Conservation (phyloP, 2,888 invertebrate species). For the Endomychus coccineus region DNA sequence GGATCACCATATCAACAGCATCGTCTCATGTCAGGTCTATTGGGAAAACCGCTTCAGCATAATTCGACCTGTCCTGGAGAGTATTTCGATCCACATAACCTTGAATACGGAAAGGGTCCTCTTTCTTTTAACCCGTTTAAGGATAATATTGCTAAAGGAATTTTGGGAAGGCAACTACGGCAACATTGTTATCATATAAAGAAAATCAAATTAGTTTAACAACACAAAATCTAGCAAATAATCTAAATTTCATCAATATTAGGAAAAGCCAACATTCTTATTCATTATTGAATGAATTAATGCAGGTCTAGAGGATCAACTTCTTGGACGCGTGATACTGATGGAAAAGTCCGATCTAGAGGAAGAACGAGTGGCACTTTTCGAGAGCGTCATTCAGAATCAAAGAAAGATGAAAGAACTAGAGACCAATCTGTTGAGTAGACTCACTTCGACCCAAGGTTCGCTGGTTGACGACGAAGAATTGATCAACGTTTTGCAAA, state of each 20-base stretch:
- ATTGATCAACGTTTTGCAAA: slow-evolving; percentile 79
- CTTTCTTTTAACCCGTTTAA: too few relatives aligned
- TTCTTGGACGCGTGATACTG: slow-evolving; percentile 85
- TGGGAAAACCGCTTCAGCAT: too few relatives aligned
- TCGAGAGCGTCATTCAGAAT: slow-evolving; percentile 94
- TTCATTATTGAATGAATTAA: not conserved
- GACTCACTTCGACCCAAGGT: slow-evolving; percentile 89
- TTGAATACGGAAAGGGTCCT: too few relatives aligned
- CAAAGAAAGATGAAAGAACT: slow-evolving; percentile 93
- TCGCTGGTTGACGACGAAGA: slow-evolving; percentile 95
- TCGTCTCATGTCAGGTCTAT: too few relatives aligned
- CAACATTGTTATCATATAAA: too few relatives aligned
- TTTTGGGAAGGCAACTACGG: too few relatives aligned
- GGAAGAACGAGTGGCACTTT: slow-evolving; percentile 84
- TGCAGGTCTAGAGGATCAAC: slow-evolving; percentile 83
- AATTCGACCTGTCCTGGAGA: too few relatives aligned
- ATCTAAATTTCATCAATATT: not conserved
- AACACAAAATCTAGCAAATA: slow-evolving; percentile 1
- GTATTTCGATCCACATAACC: too few relatives aligned
- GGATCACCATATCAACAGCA: too few relatives aligned
- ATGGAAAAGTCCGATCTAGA: slow-evolving; percentile 96
- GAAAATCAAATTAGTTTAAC: not conserved
- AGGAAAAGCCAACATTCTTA: not conserved
- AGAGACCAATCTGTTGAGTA: slow-evolving; percentile 82
- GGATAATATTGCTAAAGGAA: too few relatives aligned